Evolutionary conservation across 2,888 invertebrate genomes (phyloP).

Genomic region (Drosophila silvestris): DNA sequence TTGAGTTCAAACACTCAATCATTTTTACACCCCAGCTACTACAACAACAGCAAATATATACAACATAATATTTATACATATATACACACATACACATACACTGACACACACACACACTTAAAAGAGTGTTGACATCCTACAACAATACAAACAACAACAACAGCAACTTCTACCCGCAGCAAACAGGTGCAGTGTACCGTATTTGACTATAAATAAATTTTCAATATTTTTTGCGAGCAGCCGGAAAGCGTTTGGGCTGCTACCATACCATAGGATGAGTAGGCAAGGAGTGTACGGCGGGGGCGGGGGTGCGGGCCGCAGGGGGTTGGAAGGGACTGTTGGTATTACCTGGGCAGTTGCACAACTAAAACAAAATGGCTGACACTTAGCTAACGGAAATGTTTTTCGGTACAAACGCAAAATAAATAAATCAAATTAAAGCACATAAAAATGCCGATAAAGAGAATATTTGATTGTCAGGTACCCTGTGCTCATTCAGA

Average conservation of each 20-base stretch:
- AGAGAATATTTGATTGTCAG: neutral
- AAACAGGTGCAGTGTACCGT: constrained; percentile 72
- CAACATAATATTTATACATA: constrained; percentile 6
- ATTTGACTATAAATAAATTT: constrained; percentile 75
- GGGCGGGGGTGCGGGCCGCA: neutral
- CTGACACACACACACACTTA: constrained; percentile 8
- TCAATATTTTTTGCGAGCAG: constrained; percentile 61
- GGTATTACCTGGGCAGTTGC: constrained; percentile 10
- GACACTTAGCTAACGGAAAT: constrained; percentile 31
- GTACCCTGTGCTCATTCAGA: constrained; percentile 2
- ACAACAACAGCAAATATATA: constrained; percentile 44
- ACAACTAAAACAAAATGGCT: constrained; percentile 44
- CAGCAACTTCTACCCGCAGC: constrained; percentile 31
- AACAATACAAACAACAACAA: constrained; percentile 2
- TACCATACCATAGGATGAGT: neutral
- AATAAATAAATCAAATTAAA: constrained; percentile 12
- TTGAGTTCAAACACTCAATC: constrained; percentile 77
- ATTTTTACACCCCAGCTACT: constrained; percentile 67
- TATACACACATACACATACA: constrained; percentile 9
- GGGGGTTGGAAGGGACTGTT: neutral
- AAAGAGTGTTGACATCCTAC: constrained; percentile 48
- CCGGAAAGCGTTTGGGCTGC: constrained; percentile 37
- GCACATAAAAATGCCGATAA: neutral
- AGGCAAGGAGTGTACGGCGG: neutral
- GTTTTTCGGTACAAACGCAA: constrained; percentile 9